Evolutionary conservation across 2,888 invertebrate genomes (phyloP).

Genomic region (Chrysina gloriosa): DNA sequence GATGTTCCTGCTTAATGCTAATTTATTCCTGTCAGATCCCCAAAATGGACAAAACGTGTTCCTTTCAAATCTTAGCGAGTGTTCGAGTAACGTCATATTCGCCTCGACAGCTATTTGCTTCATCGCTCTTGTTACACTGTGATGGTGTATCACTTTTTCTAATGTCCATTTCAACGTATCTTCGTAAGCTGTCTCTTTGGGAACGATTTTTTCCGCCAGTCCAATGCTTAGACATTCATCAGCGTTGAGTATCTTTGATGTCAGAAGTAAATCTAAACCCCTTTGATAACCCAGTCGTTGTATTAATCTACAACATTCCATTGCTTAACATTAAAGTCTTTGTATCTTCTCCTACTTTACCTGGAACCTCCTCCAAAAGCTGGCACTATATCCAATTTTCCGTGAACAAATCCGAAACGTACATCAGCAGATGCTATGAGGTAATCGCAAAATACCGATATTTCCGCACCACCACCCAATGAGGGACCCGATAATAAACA

Average conservation of each 20-base stretch:
- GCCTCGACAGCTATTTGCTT: constrained; percentile 51
- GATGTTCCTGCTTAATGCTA: constrained; percentile 53
- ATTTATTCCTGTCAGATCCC: constrained; percentile 55
- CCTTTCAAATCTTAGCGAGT: constrained; percentile 52
- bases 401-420: constrained; percentile 59
- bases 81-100: constrained; percentile 41
- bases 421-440: constrained; percentile 56
- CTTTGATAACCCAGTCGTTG: constrained; percentile 54
- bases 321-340: not conserved
- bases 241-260: constrained; percentile 55
- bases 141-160: constrained; percentile 51
- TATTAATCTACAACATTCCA: constrained; percentile 50
- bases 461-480: constrained; percentile 59
- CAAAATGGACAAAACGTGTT: constrained; percentile 54
- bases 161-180: constrained; percentile 54
- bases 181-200: constrained; percentile 47
- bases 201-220: constrained; percentile 53
- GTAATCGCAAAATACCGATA: constrained; percentile 57
- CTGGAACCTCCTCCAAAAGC: constrained; percentile 59
- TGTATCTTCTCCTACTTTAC: constrained; percentile 48
- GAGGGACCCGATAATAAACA: constrained; percentile 56
- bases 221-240: constrained; percentile 55
- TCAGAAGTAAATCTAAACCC: constrained; percentile 56
- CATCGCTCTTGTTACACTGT: constrained; percentile 52
- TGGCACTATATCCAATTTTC: constrained; percentile 59